Base-by-base conservation (phyloP, 2,888 invertebrate species). In the Dysmachus trigonus region DNA sequence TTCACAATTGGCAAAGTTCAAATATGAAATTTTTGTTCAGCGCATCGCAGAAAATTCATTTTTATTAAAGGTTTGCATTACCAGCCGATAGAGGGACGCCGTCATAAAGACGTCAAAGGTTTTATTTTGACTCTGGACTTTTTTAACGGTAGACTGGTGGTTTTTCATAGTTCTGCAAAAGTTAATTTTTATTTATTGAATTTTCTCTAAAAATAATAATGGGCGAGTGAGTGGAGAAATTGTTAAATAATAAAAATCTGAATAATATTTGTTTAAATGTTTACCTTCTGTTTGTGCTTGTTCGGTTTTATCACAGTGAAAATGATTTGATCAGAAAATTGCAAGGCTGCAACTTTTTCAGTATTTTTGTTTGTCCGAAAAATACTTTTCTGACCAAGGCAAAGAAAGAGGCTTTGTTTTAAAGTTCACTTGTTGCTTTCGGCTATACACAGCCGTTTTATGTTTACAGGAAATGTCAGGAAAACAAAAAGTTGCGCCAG, bases 371-470 rank as follows among this genome's bases (percentile, higher is more conserved):
- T 5, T 15, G 13, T n/a, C 51, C n/a, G n/a, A 1, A 18, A 18
- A n/a, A 6, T n/a, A 51, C 18, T 51, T 62, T 8, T n/a, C 47
- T 47, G 27, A 5, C 13, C 8, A 62, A 53, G 15, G 22, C 27
- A 22, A 53, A 22, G n/a, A n/a, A 22, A 62, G 22, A 27, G 38
- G 38, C 27, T 62, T 62, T 62, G 62, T 62, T 62, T 62, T 62
- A 62, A 62, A 2, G 27, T 62, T 62, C 47, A 79, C 79, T 79
- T 79, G 79, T 79, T 79, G 79, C 41, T 79, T 13, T 73, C 30
- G n/a, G 13, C 35, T n/a, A 72, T 47, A 47, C 27, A 62, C 31
- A 47, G 41, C 27, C 38, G 47, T 13, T 79, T 30, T 5, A 41
- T 79, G 51, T 79, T 79, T 79, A 79, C 79, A 27, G n/a, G 38